These are phyloP conservation scores for Montipora capricornis DNA, from an alignment of 64 coral and sea anemone species.

Conservation along the genomic window DNA sequence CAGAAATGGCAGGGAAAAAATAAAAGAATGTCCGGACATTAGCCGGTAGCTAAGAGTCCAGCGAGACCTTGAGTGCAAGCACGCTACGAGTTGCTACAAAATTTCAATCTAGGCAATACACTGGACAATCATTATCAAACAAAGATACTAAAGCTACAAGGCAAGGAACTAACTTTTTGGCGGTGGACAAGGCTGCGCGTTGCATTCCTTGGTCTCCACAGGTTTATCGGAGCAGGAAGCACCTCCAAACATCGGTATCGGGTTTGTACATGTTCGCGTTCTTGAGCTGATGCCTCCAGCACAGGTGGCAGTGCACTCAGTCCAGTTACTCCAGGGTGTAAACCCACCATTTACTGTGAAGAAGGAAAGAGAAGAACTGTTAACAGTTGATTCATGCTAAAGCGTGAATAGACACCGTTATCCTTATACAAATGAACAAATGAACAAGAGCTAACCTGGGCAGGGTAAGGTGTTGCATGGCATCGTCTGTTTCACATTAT, in stretches of 20 bases:
- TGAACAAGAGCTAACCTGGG: slow-evolving; percentile 50
- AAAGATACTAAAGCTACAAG: too few species aligned
- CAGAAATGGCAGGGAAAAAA: too few species aligned
- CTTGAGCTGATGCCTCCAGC: slow-evolving; percentile 78
- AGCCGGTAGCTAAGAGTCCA: too few species aligned
- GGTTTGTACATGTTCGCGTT: slow-evolving; percentile 83
- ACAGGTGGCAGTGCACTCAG: slow-evolving; percentile 77
- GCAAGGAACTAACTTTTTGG: slow-evolving; percentile 79
- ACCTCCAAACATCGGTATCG: slow-evolving; percentile 89
- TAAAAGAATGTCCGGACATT: too few species aligned
- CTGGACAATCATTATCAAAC: too few species aligned
- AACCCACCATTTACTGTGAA: slow-evolving; percentile 80
- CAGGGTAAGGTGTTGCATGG: slow-evolving; percentile 69
- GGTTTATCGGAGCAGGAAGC: slow-evolving; percentile 69
- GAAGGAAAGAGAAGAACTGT: neutral
- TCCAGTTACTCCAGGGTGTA: slow-evolving; percentile 84
- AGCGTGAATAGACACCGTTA: neutral
- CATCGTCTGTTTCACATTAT: slow-evolving; percentile 54
- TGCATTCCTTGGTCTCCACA: slow-evolving; percentile 89
- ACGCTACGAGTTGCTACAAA: too few species aligned
- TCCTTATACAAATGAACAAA: neutral
- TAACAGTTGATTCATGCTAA: neutral
- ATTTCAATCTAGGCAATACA: too few species aligned
- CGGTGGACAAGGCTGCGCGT: slow-evolving; percentile 74
- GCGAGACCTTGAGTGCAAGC: too few species aligned